Conservation (phyloP, 1,140 invertebrate species). For the Heliconius himera region DNA sequence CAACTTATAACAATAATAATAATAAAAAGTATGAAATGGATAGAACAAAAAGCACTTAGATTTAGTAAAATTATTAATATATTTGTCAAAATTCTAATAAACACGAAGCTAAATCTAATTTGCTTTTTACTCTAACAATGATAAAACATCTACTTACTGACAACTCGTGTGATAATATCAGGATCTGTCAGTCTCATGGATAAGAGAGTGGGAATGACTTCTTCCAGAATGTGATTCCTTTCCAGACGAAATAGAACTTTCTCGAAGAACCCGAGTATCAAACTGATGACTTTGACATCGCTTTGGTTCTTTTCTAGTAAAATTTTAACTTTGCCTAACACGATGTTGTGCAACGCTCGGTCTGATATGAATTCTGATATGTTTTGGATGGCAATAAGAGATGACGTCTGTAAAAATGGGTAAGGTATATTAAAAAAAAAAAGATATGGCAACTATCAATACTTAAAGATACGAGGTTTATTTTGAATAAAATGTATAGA, state of each 20-base stretch:
- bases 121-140: background rate
- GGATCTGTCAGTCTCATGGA: conserved; percentile 94
- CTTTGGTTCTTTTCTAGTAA: conserved; percentile 93
- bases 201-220: conserved; percentile 94
- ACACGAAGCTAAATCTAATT: background rate
- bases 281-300: conserved; percentile 89
- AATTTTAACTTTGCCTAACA: conserved; percentile 93
- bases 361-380: conserved; percentile 94
- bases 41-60: background rate
- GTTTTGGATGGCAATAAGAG: conserved; percentile 93
- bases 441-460: too few relatives aligned
- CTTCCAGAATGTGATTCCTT: conserved; percentile 92
- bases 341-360: conserved; percentile 89
- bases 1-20: background rate
- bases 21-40: background rate
- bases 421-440: background rate
- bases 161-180: conserved; percentile 89
- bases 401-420: conserved; percentile 87
- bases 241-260: conserved; percentile 92
- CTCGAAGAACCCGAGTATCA: conserved; percentile 89
- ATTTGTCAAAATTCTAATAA: background rate
- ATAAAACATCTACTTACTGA: conserved; percentile 86
- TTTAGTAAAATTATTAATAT: too few relatives aligned
- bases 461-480: too few relatives aligned
- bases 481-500: too few relatives aligned